A percentile compares a stretch with the other conserved stretches of the same genome.
Evolutionary conservation across 2,888 invertebrate genomes (phyloP).

Genomic region (Acleris literana): DNA sequence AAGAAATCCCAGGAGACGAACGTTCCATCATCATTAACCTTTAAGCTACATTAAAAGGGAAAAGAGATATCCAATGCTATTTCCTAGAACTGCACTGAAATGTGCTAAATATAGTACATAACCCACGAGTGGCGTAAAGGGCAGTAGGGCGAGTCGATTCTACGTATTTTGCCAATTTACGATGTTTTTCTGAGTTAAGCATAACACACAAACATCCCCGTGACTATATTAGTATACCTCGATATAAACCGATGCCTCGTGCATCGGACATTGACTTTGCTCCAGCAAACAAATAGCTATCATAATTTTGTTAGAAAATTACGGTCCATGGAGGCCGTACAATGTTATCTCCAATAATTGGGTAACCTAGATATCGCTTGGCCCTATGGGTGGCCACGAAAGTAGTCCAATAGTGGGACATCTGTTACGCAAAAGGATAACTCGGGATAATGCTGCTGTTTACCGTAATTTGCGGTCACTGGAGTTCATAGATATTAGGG

Average conservation of each 20-base stretch:
- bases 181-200: not conserved
- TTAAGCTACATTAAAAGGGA: too few relatives aligned
- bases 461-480: conserved; percentile 7
- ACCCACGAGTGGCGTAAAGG: too few relatives aligned
- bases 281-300: conserved; percentile 7
- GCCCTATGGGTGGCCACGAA: not conserved
- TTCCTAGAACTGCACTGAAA: too few relatives aligned
- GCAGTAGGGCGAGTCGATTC: too few relatives aligned
- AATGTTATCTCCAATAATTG: conserved; percentile 8
- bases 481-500: not conserved
- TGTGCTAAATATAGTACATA: too few relatives aligned
- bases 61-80: too few relatives aligned
- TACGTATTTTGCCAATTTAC: not conserved
- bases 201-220: not conserved
- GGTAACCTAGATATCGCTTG: conserved; percentile 22
- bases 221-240: not conserved
- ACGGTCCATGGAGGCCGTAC: conserved; percentile 12
- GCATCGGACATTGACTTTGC: conserved; percentile 14
- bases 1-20: too few relatives aligned
- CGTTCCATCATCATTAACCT: too few relatives aligned
- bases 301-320: conserved; percentile 13
- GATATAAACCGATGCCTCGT: conserved; percentile 16
- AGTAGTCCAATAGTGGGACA: not conserved
- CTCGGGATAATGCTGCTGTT: not conserved
- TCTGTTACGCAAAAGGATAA: conserved; percentile 20